Percentiles rank a stretch among this genome's conserved stretches.
phyloP scores from a whole-genome alignment of 2,113 vertebrate genomes.

The Sciurus niger region DNA sequence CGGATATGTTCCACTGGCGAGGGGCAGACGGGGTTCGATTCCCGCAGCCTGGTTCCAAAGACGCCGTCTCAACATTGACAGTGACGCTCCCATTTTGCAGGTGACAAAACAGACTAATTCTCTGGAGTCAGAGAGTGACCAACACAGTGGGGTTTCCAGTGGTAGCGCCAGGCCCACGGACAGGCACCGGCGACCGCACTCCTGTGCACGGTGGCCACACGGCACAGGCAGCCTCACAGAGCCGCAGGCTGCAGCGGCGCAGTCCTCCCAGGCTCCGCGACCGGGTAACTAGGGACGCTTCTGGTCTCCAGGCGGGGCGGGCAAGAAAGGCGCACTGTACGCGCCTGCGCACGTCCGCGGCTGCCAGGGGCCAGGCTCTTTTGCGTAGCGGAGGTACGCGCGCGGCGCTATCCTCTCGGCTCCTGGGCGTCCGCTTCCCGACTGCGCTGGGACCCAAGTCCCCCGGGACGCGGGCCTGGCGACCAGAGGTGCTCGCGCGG shows the following conservation, averaged over 20 bases:
- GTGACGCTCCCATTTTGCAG: not conserved
- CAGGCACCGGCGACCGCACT: not conserved
- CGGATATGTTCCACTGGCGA: not conserved
- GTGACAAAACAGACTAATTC: not conserved
- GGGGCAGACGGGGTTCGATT: not conserved
- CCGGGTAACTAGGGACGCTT: constrained; percentile 34
- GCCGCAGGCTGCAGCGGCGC: too few relatives aligned
- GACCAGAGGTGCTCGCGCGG: too few relatives aligned
- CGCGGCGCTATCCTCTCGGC: too few relatives aligned
- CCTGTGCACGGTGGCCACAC: not conserved
- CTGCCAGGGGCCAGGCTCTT: not conserved
- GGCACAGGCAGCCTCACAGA: too few relatives aligned
- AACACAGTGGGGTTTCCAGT: not conserved
- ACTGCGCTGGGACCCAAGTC: too few relatives aligned
- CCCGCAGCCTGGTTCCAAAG: not conserved
- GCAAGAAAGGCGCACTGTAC: fast-evolving
- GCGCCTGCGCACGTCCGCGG: not conserved
- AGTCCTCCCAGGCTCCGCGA: fast-evolving
- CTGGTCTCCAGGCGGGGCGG: not conserved
- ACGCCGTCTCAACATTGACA: not conserved
- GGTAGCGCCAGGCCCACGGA: too few relatives aligned
- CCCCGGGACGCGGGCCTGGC: too few relatives aligned
- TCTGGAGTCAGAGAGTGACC: not conserved
- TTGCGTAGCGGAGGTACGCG: fast-evolving
- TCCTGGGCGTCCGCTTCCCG: too few relatives aligned